phyloP scores from a whole-genome alignment of 2,113 vertebrate species.

The Herpetotheres cachinnans region DNA sequence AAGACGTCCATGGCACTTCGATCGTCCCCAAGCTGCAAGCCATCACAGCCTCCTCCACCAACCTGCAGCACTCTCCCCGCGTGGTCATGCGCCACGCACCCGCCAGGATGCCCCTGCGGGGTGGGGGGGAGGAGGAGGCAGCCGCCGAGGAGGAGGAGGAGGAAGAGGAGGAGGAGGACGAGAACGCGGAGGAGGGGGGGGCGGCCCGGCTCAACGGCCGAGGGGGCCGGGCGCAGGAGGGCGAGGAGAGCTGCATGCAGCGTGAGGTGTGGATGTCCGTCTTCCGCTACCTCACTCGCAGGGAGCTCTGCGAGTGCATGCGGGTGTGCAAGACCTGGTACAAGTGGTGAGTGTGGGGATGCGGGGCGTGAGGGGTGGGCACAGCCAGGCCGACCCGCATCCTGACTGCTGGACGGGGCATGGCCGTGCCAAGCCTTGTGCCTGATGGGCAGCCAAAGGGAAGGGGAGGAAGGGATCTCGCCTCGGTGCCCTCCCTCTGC shows the following conservation, averaged over 20 bases:
- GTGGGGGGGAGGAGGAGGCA: constrained; percentile 61
- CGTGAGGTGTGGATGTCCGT: constrained; percentile 97
- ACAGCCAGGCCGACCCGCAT: rapidly evolving
- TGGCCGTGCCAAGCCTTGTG: background rate
- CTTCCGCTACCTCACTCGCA: constrained; percentile 93
- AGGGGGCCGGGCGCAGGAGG: constrained; percentile 71
- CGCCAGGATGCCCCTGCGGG: constrained; percentile 47
- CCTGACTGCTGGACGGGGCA: background rate
- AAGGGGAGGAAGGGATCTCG: rapidly evolving
- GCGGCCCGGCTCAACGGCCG: constrained; percentile 74
- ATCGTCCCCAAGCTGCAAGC: constrained; percentile 97
- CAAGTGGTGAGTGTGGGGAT: constrained; percentile 89
- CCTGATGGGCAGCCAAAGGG: too few species aligned
- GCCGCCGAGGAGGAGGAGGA: constrained; percentile 73
- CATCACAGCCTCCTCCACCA: constrained; percentile 82
- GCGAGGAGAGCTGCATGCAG: constrained; percentile 81
- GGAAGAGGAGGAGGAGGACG: constrained; percentile 75
- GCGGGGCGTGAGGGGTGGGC: rapidly evolving
- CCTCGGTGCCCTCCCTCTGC: rapidly evolving
- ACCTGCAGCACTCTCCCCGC: constrained; percentile 82
- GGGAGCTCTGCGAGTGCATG: constrained; percentile 97
- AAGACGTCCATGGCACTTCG: constrained; percentile 85
- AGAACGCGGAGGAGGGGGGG: constrained; percentile 74
- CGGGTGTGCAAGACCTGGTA: constrained; percentile 99
- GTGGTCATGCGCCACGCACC: constrained; percentile 78